Evolutionary conservation across 2,113 vertebrate genomes (phyloP), one percentile per base, ranked within the genome.

Genomic region (Nibea coibor): DNA sequence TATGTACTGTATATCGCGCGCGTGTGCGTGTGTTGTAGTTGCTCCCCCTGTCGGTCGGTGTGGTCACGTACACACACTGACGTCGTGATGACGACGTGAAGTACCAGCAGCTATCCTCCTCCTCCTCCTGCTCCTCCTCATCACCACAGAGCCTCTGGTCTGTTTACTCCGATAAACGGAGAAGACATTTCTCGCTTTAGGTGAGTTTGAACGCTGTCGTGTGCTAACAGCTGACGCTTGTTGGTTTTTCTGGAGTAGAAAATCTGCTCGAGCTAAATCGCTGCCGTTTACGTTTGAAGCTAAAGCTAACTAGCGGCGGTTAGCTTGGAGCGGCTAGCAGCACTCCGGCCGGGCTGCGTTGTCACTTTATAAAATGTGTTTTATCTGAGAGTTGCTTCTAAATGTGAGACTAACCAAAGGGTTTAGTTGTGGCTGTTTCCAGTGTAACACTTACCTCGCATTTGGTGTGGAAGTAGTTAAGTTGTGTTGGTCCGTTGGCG

Each of bases 131-230:
- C 10, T 87, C 64, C 5, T 22, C 66, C 6, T 22, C 76, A 31
- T 24, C 63, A 4, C 2, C 64, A 2, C 61, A 20, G 45, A 78
- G 53, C 17, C 56, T 53, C 4, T 17, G 3, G 42, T 65, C 22
- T 71, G 72, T 89, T 82, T 79, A 67, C 58, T 86, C 76, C 78
- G 43, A 19, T 57, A 28, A 59, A 78, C 74, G 72, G 71, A 81
- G 72, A 22, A 68, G 43, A 65, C 35, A 12, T 54, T 81, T 78
- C 56, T 75, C 4, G 62, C 62, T 51, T 56, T 75, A 0, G 91
- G 92, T 93, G 85, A 89, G 92, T 87, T 10, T n/a, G 12, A 56
- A 56, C 17, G 11, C 11, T 2, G 45, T 3, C 19, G 4, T 6
- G 5, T 19, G 10, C n/a, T 12, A 0, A 4, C n/a, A 6, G 10